Evolutionary conservation across 2,888 invertebrate species (phyloP).

Genomic region (Mongoloraphidia duomilia): DNA sequence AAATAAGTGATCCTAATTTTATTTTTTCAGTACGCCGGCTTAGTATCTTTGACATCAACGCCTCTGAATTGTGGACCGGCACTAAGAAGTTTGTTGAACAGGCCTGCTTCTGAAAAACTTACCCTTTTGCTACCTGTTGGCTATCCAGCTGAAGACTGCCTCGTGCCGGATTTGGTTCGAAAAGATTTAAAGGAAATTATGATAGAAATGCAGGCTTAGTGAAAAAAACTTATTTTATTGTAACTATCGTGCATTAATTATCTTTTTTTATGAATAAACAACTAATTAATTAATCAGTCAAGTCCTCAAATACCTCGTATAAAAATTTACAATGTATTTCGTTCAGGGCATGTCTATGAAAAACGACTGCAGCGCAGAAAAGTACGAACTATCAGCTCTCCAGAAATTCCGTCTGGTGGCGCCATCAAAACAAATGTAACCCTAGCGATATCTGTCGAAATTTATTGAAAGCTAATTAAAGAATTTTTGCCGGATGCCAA

Average conservation of each 20-base stretch:
- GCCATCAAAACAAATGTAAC: no score
- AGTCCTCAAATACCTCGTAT: no score
- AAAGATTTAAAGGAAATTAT: conserved; percentile 62
- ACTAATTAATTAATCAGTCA: neutral
- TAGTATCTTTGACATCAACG: conserved; percentile 77
- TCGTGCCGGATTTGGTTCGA: conserved; percentile 60
- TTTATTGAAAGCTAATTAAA: no score
- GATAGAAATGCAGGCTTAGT: conserved; percentile 40
- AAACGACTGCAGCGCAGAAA: no score
- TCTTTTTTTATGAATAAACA: neutral
- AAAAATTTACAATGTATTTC: no score
- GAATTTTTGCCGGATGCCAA: no score
- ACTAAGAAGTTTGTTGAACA: conserved; percentile 53
- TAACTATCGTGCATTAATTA: neutral
- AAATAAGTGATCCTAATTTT: conserved; percentile 5
- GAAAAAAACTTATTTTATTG: no score
- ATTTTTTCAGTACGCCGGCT: conserved; percentile 57
- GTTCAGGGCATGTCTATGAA: no score
- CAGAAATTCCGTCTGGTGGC: no score
- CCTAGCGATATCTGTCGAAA: no score
- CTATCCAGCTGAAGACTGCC: conserved; percentile 60
- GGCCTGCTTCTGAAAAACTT: conserved; percentile 70
- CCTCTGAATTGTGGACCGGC: conserved; percentile 83
- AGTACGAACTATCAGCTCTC: no score
- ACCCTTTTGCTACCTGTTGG: conserved; percentile 75